Conservation (phyloP, 2,888 invertebrate species). For the Halictus quadricinctus region DNA sequence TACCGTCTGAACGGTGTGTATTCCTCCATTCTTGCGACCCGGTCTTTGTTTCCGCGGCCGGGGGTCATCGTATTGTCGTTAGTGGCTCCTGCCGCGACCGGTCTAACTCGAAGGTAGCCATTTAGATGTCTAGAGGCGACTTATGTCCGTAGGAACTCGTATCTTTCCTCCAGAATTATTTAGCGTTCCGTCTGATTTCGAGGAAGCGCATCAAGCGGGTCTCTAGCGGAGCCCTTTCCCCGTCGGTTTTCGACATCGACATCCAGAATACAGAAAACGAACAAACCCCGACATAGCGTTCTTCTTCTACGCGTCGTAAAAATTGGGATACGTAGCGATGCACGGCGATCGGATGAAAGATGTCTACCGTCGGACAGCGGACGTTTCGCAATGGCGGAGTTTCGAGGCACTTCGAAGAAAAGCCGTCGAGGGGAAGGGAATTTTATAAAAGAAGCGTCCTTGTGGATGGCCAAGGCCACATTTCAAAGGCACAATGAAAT, state of each 20-base stretch:
- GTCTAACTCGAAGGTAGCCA: constrained; percentile 60
- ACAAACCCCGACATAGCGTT: neutral
- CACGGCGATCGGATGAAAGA: no score
- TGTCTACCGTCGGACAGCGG: constrained; percentile 31
- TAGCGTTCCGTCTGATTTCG: constrained; percentile 48
- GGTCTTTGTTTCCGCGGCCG: constrained; percentile 72
- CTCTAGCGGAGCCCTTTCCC: neutral
- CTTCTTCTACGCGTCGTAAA: neutral
- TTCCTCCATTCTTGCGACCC: constrained; percentile 75
- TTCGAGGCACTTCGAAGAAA: constrained; percentile 35
- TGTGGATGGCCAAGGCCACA: constrained; percentile 64
- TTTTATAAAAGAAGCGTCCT: constrained; percentile 54
- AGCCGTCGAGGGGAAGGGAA: neutral
- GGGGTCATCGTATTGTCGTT: constrained; percentile 77
- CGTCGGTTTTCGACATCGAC: neutral
- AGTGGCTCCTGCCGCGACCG: constrained; percentile 54
- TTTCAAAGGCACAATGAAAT: constrained; percentile 51
- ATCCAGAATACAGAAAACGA: neutral
- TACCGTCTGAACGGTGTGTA: constrained; percentile 72
- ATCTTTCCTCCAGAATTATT: constrained; percentile 35
- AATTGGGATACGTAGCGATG: neutral
- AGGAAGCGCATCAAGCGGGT: constrained; percentile 50
- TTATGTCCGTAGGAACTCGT: constrained; percentile 31
- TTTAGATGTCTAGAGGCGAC: constrained; percentile 40
- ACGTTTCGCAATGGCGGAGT: constrained; percentile 8